phyloP scores from a whole-genome alignment of 2,113 vertebrate species.

The Clarias macrocephalus region DNA sequence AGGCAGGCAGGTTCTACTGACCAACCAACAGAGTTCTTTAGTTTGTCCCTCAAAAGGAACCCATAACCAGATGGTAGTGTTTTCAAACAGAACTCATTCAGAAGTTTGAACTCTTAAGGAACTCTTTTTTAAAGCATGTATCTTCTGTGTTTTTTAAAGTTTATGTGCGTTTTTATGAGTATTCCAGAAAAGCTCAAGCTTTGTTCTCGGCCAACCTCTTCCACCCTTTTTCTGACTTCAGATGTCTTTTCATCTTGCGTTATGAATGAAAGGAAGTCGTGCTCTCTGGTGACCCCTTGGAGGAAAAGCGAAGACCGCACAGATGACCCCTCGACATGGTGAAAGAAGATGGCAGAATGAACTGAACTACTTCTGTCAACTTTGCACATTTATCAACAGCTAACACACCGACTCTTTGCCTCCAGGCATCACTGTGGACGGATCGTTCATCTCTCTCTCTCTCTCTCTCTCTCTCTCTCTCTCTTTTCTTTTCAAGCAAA shows the following conservation, averaged over 20 bases:
- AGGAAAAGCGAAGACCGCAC: constrained; percentile 1
- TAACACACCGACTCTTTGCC: neutral
- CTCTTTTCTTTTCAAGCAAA: neutral
- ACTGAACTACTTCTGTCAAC: neutral
- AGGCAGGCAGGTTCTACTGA: neutral
- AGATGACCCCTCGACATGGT: constrained; percentile 9
- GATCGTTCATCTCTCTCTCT: neutral
- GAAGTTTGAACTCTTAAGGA: neutral
- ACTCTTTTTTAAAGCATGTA: neutral
- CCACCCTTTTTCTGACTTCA: constrained; percentile 10
- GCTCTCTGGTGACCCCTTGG: constrained; percentile 11
- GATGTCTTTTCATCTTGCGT: constrained; percentile 26
- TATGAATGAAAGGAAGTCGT: constrained; percentile 27
- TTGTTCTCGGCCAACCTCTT: neutral
- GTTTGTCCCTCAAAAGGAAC: neutral
- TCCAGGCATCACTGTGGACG: neutral
- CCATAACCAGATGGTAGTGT: neutral
- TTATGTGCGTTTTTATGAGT: neutral
- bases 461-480: neutral
- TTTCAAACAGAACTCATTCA: neutral
- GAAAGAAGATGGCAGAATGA: neutral
- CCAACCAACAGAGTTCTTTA: neutral
- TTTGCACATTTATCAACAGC: constrained; percentile 14
- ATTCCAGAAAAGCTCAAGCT: neutral
- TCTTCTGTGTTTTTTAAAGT: neutral